Evolutionary conservation across 2,113 vertebrate species (phyloP), one percentile per base, ranked within the genome.

Genomic region (Nothoprocta pentlandii): DNA sequence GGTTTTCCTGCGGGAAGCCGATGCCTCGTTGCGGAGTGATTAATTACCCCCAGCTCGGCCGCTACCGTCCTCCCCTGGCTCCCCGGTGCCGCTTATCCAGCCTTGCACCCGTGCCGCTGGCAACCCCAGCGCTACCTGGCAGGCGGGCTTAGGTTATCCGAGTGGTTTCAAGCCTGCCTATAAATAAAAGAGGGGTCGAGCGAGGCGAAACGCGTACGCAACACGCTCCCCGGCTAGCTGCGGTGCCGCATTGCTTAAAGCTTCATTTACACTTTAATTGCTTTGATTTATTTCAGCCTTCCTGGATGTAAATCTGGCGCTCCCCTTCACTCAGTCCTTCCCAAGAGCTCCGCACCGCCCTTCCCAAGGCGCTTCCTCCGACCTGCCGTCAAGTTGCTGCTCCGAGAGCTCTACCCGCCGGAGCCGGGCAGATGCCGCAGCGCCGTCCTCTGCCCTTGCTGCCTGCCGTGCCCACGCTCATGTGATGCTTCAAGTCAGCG

Each of bases 231-330:
- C 83, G 78, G 90, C 82, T 88, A 90, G 85, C 91, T 88, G 93
- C 73, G 92, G 61, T 75, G 92, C 87, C 1, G 2, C 59, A 59
- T 23, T 77, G 82, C 93, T 92, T 94, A 84, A 84, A 94, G 88
- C 85, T 95, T 93, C 85, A 94, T 95, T 95, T 96, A 88, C 92
- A 90, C 90, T 89, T 95, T 95, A 96, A 96, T 95, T 92, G 88
- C 69, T 86, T 79, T 93, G 94, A 95, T 95, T 92, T 95, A 95
- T 95, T 90, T 66, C 86, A 34, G 66, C 56, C 69, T 90, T 81
- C 69, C 62, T 4, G 28, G 69, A 39, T 11, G 25, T 53, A 73
- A 66, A 90, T 46, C 61, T 16, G 4, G 77, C 77, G 68, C 30
- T 76, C 17, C 49, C 44, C 39, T 53, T 70, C 67, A 2, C 44